Evolutionary conservation across 2,113 vertebrate genomes (phyloP).

Genomic region (Eolophus roseicapilla): DNA sequence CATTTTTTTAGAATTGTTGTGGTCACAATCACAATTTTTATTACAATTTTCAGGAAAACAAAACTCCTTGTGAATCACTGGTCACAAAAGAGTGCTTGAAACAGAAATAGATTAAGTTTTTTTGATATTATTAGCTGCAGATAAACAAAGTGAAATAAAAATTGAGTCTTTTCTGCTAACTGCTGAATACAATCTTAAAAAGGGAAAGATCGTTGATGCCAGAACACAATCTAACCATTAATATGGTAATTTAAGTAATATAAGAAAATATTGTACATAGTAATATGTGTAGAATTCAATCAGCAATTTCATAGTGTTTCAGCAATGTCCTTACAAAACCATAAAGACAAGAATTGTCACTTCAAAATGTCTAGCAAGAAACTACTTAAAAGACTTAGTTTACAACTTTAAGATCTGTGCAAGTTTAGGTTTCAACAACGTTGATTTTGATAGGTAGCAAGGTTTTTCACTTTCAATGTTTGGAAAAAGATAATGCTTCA

Average conservation of each 20-base stretch:
- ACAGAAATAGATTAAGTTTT: background rate
- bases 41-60: background rate
- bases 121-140: background rate
- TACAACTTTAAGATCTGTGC: background rate
- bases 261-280: background rate
- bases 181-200: background rate
- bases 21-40: background rate
- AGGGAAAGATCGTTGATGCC: background rate
- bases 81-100: background rate
- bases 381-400: background rate
- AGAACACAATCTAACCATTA: background rate
- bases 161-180: background rate
- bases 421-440: background rate
- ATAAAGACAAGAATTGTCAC: background rate
- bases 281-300: background rate
- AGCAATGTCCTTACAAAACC: background rate
- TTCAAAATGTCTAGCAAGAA: background rate
- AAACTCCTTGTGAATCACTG: background rate
- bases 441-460: background rate
- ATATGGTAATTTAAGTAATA: background rate
- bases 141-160: background rate
- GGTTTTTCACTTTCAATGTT: background rate
- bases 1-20: background rate
- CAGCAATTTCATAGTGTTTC: background rate
- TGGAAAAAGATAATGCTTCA: background rate